A percentile compares a stretch with the other conserved stretches of the same genome.
These are phyloP conservation scores for Aurelia coerulea DNA, from an alignment of 30 jellyfish, hydroid and myxozoan species.

Conservation along the genomic window DNA sequence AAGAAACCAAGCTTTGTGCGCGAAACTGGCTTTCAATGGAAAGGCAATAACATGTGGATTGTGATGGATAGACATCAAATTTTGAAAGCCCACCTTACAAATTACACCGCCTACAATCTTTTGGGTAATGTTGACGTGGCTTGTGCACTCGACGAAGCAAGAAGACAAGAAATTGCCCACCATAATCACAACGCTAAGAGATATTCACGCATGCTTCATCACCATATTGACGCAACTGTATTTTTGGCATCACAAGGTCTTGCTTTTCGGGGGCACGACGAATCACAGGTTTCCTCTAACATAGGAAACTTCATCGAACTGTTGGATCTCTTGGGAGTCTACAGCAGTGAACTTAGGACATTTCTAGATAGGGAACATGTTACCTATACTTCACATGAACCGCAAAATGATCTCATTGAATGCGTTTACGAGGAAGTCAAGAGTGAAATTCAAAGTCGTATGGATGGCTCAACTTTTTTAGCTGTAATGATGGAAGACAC, in stretches of 20 bases:
- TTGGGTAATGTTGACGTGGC: constrained; percentile 22
- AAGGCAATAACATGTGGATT: background rate
- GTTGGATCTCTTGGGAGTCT: background rate
- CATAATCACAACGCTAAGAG: background rate
- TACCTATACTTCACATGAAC: constrained; percentile 6
- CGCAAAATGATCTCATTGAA: constrained; percentile 21
- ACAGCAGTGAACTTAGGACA: constrained; percentile 22
- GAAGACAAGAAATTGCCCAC: background rate
- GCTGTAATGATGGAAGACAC: constrained; percentile 34
- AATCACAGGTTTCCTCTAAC: background rate
- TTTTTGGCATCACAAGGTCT: constrained; percentile 7
- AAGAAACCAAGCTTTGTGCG: background rate
- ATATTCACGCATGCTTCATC: background rate
- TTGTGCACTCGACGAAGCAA: constrained; percentile 3
- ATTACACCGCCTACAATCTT: background rate
- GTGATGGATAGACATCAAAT: background rate
- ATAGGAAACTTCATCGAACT: background rate
- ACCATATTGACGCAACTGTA: background rate
- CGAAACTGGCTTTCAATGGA: background rate
- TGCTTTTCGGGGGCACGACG: constrained; percentile 15
- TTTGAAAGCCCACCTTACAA: background rate
- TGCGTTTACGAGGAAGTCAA: constrained; percentile 6
- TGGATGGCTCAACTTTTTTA: background rate
- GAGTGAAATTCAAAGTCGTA: background rate
- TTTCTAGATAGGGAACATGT: constrained; percentile 3